phyloP scores from a whole-genome alignment of 92 coral and sea anemone genomes.

The Porites lobata region DNA sequence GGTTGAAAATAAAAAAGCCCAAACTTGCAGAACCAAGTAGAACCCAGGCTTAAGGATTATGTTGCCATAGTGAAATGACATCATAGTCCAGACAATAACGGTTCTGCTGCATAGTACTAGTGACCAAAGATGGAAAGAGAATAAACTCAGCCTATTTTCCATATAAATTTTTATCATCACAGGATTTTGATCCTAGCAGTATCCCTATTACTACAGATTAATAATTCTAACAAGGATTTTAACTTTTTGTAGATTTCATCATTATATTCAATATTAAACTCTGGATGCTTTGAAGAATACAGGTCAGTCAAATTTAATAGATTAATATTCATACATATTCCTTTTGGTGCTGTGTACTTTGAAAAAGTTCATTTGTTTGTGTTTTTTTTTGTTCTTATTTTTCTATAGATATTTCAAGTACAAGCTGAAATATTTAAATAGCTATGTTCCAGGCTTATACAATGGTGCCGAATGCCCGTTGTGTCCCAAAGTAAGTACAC shows the following conservation, averaged over 20 bases:
- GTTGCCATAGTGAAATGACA: too few species aligned
- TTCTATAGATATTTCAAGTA: conserved; percentile 51
- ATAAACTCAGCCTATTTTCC: too few species aligned
- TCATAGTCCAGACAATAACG: too few species aligned
- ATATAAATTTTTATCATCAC: neutral
- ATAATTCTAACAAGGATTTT: neutral
- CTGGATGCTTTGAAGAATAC: conserved; percentile 79
- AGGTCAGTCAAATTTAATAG: conserved; percentile 38
- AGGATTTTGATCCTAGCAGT: neutral
- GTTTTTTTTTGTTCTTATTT: too few species aligned
- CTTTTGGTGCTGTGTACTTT: too few species aligned
- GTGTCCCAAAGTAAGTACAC: conserved; percentile 62
- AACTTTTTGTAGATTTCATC: conserved; percentile 44
- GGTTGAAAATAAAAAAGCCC: too few species aligned
- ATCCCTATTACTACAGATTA: neutral
- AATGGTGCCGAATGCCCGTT: conserved; percentile 66
- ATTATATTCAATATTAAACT: conserved; percentile 59
- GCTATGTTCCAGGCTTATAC: conserved; percentile 37
- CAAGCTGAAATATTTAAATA: conserved; percentile 44
- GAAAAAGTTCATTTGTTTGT: too few species aligned
- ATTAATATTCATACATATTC: neutral
- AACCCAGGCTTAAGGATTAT: too few species aligned
- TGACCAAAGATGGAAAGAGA: too few species aligned
- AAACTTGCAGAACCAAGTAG: too few species aligned
- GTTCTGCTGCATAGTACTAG: too few species aligned